phyloP scores from a whole-genome alignment of 2,113 vertebrate species.

The Lasiurus cinereus region DNA sequence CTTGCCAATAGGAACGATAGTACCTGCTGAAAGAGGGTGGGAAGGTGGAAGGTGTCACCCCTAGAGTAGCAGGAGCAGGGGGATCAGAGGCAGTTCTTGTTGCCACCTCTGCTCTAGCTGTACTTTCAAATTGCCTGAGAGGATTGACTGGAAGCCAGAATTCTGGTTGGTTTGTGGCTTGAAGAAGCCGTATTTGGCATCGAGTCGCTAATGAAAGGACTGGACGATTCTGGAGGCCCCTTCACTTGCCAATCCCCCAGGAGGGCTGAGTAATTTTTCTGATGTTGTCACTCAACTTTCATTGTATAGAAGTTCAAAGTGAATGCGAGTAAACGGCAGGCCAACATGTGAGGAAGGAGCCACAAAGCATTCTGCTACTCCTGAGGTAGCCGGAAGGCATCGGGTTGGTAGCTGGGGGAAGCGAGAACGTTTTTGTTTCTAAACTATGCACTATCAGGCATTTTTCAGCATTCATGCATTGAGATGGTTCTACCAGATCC shows the following conservation, averaged over 20 bases:
- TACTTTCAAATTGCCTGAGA: slow-evolving; percentile 48
- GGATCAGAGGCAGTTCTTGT: slow-evolving; percentile 30
- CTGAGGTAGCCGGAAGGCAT: neutral
- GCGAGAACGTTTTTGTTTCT: slow-evolving; percentile 28
- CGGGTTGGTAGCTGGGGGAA: neutral
- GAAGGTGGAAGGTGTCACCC: neutral
- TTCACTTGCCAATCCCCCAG: slow-evolving; percentile 28
- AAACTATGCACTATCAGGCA: slow-evolving; percentile 59
- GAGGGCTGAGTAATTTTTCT: slow-evolving; percentile 56
- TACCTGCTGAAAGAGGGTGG: neutral
- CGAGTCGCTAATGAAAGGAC: slow-evolving; percentile 30
- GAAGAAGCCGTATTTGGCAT: slow-evolving; percentile 64
- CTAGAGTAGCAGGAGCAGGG: neutral
- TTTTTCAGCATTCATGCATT: slow-evolving; percentile 33
- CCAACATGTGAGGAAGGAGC: slow-evolving; percentile 15
- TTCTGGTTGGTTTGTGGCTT: slow-evolving; percentile 57
- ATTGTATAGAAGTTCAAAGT: slow-evolving; percentile 55
- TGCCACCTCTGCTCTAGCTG: slow-evolving; percentile 39
- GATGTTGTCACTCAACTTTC: slow-evolving; percentile 13
- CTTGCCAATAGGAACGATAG: slow-evolving; percentile 32
- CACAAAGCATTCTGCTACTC: neutral
- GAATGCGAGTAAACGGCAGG: neutral
- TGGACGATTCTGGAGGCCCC: slow-evolving; percentile 53
- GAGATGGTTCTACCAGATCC: slow-evolving; percentile 43
- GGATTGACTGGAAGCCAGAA: slow-evolving; percentile 48